Base-by-base conservation (phyloP, 2,113 vertebrate species). In the Psammodynastes pulverulentus region DNA sequence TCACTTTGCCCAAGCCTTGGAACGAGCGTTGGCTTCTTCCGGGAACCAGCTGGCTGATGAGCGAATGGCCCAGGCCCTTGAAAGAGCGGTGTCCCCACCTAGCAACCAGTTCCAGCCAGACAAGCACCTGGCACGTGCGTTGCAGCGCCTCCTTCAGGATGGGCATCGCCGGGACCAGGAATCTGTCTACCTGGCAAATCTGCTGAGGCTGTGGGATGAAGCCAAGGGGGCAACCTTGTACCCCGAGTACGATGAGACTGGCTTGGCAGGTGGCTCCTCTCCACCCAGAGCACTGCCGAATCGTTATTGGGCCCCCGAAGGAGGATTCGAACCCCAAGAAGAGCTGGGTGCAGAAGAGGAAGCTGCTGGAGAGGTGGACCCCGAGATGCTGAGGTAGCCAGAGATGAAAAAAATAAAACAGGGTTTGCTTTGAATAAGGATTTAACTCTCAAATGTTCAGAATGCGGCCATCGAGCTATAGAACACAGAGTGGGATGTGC, bases 101-200 rank as follows among this genome's bases (percentile, higher is more conserved):
- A 39, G 29, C 17, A 84, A 49, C 72, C 91, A 89, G 49, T 92
- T 89, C 88, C 91, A 92, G n/a, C 91, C 91, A 43, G 91, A 94
- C 9, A 87, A 92, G 19, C 85, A 86, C 24, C 48, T 98, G 86
- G 96, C 97, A 29, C 97, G 97, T 72, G 97, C 98, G 29, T 95
- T 98, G 21, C 98, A 98, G 95, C 97, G 93, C 89, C 93, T 98
- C 96, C 95, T 97, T 93, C 98, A 98, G 94, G 98, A 96, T 52
- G 97, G 98, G 53, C 97, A 97, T 94, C 96, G 97, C 87, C 95
- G 96, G 90, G 97, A 98, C 84, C 96, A 97, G 90, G 96, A 97
- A 56, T 91, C 97, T 90, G 96, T 96, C 2, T 98, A 98, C 90
- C 91, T 98, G 93, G 95, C 96, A 0, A 95, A 96, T 58, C 52